Base-by-base conservation (phyloP, 2,888 invertebrate species). In the Eledone cirrhosa region DNA sequence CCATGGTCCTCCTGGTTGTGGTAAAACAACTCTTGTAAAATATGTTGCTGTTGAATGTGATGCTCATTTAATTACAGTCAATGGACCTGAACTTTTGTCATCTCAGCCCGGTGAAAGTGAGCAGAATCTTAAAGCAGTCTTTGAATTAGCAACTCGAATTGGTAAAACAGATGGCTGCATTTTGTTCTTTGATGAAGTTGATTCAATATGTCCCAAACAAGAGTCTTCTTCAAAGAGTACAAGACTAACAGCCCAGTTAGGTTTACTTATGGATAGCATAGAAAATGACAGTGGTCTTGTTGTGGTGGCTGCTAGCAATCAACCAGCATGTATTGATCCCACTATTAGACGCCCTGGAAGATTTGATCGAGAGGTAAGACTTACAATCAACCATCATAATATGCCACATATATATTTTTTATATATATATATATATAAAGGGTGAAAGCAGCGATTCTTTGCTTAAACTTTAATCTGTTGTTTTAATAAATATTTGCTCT, bases 1-100 rank as follows among this genome's bases (percentile, higher is more conserved):
- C 7, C 80, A 84, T 75, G 89, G 89, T 4, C 89, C 89, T 22
- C 86, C 89, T 59, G 89, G 89, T 1, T 87, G 87, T 82, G 89
- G 89, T 0, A 89, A 89, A 79, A 87, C 88, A 1, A 85, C 97
- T 95, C 88, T 97, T 91, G 78, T 97, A 95, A 87, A 94, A 91
- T 91, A 86, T 90, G 91, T 88, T 88, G 88, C 87, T 89, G 89
- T 83, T 88, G 91, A 85, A 53, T 89, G 90, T 83, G 84, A 86
- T n/a, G 92, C 92, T 80, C 92, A 92, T 80, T 87, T 93, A 22
- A 89, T 93, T 74, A 85, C 88, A 22, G 86, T 93, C 4, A 90
- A 90, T 77, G 91, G 92, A 1, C 87, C 91, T 0, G 91, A 92
- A 77, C 85, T 93, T 1, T 84, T 91, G 65, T 90, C 90, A n/a